These are phyloP conservation scores for Microplitis deprimator DNA, from an alignment of 2,888 invertebrate species.

Conservation along the genomic window DNA sequence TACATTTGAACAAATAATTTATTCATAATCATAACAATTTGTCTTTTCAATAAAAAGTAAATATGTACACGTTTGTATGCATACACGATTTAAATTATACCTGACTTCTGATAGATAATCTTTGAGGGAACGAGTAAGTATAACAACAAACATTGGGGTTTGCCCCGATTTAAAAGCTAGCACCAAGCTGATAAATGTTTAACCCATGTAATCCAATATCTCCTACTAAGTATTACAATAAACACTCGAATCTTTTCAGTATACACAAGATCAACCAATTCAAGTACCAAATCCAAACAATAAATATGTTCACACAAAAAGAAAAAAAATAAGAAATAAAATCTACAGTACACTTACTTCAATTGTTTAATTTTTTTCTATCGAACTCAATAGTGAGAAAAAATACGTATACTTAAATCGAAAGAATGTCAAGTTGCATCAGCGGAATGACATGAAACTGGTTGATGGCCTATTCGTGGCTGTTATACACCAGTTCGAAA, in stretches of 20 bases:
- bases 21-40: too few species aligned
- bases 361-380: not conserved
- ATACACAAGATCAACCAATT: slow-evolving; percentile 51
- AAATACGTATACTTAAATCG: not conserved
- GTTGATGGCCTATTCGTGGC: slow-evolving; percentile 30
- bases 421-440: slow-evolving; percentile 3
- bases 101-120: not conserved
- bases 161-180: not conserved
- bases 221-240: slow-evolving; percentile 60
- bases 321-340: too few species aligned
- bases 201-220: slow-evolving; percentile 12
- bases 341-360: not conserved
- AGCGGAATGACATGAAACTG: not conserved
- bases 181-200: slow-evolving; percentile 24
- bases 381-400: not conserved
- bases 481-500: slow-evolving; percentile 48
- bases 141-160: slow-evolving; percentile 16
- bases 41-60: not conserved
- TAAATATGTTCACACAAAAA: not conserved
- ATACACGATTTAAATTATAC: not conserved
- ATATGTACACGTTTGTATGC: not conserved
- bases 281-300: not conserved
- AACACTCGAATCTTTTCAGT: slow-evolving; percentile 60
- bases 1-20: too few species aligned
- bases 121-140: not conserved